Evolutionary conservation across 2,797 vertebrate species (phyloP).

Genomic region (Acanthopagrus latus): DNA sequence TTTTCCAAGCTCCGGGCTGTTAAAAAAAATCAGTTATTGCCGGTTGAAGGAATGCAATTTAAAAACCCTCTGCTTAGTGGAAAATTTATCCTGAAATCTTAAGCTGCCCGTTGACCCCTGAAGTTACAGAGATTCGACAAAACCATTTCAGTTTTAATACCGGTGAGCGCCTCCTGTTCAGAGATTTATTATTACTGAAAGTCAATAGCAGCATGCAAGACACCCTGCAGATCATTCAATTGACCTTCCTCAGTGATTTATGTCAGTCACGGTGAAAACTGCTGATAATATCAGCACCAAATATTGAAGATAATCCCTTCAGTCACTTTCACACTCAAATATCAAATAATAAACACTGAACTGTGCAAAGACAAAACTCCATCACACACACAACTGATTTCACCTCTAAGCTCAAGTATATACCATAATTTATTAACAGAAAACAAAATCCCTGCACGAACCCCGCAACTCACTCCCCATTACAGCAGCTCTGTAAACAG

Average conservation of each 20-base stretch:
- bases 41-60: not conserved
- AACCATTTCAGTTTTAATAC: constrained; percentile 40
- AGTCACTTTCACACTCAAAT: constrained; percentile 33
- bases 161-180: constrained; percentile 6
- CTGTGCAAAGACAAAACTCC: not conserved
- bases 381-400: not conserved
- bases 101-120: constrained; percentile 5
- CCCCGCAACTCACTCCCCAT: not conserved
- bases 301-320: constrained; percentile 16
- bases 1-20: not conserved
- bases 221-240: constrained; percentile 34
- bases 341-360: constrained; percentile 8
- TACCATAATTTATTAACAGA: constrained; percentile 3
- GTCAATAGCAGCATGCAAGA: constrained; percentile 24
- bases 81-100: not conserved
- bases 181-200: constrained; percentile 39
- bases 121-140: constrained; percentile 21
- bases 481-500: not conserved
- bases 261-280: constrained; percentile 28
- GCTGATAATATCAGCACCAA: constrained; percentile 26
- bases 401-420: not conserved
- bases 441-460: constrained; percentile 22
- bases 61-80: not conserved
- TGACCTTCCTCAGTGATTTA: constrained; percentile 52
- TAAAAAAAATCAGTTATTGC: not conserved